phyloP scores from a whole-genome alignment of 37 sponge, comb jelly and placozoan species.

The Oscarella lobularis region DNA sequence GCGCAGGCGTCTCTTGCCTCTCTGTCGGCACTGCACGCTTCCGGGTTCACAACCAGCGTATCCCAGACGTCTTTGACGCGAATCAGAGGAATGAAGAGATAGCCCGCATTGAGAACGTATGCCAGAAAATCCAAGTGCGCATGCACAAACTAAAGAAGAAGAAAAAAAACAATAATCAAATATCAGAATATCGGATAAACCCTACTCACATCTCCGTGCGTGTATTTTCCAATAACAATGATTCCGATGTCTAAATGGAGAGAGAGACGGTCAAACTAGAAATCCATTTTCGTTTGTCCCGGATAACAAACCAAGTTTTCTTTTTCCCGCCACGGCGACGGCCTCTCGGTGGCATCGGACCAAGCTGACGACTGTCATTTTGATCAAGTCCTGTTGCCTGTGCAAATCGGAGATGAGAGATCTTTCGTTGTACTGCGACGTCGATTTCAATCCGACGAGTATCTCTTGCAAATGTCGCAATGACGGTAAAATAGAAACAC shows the following conservation, averaged over 20 bases:
- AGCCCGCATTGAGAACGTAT: constrained; percentile 60
- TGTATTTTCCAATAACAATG: constrained; percentile 43
- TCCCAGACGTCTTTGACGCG: constrained; percentile 76
- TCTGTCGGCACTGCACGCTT: constrained; percentile 58
- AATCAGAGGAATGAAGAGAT: constrained; percentile 55
- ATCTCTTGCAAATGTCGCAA: not conserved
- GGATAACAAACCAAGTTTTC: not conserved
- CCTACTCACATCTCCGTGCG: constrained; percentile 32
- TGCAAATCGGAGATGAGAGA: not conserved
- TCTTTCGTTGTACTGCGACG: not conserved
- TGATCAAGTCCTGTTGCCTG: not conserved
- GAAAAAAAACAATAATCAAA: not conserved
- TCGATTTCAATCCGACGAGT: not conserved
- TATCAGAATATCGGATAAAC: not conserved
- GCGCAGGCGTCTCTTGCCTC: constrained; percentile 14
- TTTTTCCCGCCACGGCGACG: not conserved
- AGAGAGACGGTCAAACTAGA: too few species aligned
- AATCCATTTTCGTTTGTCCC: too few species aligned
- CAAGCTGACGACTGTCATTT: not conserved
- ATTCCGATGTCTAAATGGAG: not conserved
- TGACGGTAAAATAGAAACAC: not conserved
- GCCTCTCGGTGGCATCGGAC: not conserved
- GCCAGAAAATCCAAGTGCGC: constrained; percentile 63
- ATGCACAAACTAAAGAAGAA: constrained; percentile 36
- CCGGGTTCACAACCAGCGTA: constrained; percentile 36